These are phyloP conservation scores for Dicyrtomina minuta DNA, from an alignment of 2,888 invertebrate species.

Conservation along the genomic window DNA sequence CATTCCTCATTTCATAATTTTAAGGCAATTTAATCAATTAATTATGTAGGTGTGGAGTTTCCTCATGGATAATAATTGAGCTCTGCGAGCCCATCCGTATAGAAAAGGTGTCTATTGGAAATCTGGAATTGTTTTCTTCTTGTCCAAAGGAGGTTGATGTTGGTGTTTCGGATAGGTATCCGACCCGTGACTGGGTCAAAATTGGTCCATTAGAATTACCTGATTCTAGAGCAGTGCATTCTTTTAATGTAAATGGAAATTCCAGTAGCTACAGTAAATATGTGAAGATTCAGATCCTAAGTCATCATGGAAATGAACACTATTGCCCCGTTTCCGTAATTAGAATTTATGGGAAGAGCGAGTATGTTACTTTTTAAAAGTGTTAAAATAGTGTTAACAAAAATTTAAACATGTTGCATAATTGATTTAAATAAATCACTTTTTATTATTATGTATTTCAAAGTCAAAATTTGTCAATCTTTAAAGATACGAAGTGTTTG, in stretches of 20 bases:
- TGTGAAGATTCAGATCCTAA: slow-evolving; percentile 71
- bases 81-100: slow-evolving; percentile 97
- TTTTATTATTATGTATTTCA: background rate
- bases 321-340: slow-evolving; percentile 97
- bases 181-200: slow-evolving; percentile 63
- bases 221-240: slow-evolving; percentile 49
- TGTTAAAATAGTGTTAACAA: background rate
- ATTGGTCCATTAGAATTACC: slow-evolving; percentile 49
- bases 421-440: background rate
- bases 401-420: background rate
- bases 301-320: slow-evolving; percentile 95
- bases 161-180: slow-evolving; percentile 83
- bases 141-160: slow-evolving; percentile 89
- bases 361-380: slow-evolving; percentile 59
- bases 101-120: slow-evolving; percentile 77
- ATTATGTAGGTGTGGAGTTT: slow-evolving; percentile 69
- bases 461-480: no score
- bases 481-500: slow-evolving; percentile 69
- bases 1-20: background rate
- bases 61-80: slow-evolving; percentile 95
- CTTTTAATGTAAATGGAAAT: slow-evolving; percentile 50
- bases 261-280: slow-evolving; percentile 55
- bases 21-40: background rate
- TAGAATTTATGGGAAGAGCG: slow-evolving; percentile 88
- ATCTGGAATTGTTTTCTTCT: slow-evolving; percentile 96